phyloP scores from a whole-genome alignment of 2,113 vertebrate species.

The Laterallus jamaicensis region DNA sequence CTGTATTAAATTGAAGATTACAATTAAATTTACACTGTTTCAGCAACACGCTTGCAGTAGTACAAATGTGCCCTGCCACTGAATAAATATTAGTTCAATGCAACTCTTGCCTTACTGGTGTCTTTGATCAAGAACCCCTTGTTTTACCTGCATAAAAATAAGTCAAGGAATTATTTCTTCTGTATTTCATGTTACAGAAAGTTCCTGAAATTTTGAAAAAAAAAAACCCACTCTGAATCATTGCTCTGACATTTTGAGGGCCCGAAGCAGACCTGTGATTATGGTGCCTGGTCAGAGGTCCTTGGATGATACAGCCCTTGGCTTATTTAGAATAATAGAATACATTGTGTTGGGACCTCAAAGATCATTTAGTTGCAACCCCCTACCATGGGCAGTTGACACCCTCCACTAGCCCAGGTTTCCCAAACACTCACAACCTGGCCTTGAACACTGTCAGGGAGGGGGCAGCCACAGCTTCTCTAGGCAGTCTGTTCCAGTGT shows the following conservation, averaged over 20 bases:
- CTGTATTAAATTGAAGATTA: neutral
- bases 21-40: neutral
- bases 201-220: neutral
- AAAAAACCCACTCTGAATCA: neutral
- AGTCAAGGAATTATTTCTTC: neutral
- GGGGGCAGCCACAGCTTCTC: no score
- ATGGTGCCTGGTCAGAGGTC: neutral
- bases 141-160: neutral
- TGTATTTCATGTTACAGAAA: neutral
- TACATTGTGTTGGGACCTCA: no score
- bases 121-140: neutral
- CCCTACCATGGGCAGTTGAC: no score
- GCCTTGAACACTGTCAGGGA: no score
- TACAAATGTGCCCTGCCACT: neutral
- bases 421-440: no score
- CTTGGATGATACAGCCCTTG: neutral
- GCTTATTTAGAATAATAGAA: neutral
- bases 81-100: neutral
- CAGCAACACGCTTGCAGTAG: neutral
- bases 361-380: no score
- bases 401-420: no score
- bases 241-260: neutral
- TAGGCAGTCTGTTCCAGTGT: no score
- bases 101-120: neutral
- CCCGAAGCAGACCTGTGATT: neutral